phyloP scores from a whole-genome alignment of 2,113 vertebrate genomes.

The Rhombomys opimus region DNA sequence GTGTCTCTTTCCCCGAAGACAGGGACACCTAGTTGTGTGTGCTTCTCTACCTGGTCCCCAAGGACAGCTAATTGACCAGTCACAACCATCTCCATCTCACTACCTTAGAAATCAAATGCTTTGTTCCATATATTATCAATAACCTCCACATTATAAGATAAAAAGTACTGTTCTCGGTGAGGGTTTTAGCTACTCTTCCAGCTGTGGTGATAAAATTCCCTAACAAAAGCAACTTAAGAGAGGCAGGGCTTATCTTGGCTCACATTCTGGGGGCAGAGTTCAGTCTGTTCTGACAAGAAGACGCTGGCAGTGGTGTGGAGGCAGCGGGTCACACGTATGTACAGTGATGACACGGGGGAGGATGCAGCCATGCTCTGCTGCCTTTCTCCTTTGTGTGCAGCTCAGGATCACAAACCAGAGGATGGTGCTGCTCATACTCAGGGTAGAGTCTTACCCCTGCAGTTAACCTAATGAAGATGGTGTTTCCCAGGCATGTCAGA shows the following conservation, averaged over 20 bases:
- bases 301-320: neutral
- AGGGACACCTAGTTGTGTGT: neutral
- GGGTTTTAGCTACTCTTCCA: neutral
- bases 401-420: neutral
- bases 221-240: neutral
- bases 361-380: too few relatives aligned
- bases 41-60: neutral
- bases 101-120: neutral
- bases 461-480: neutral
- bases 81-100: neutral
- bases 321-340: neutral
- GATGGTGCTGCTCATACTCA: neutral
- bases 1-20: neutral
- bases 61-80: neutral
- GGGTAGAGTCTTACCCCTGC: too few relatives aligned
- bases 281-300: neutral
- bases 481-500: neutral
- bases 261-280: rapidly evolving
- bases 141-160: neutral
- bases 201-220: too few relatives aligned
- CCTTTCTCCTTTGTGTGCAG: neutral
- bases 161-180: neutral
- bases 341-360: neutral
- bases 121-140: neutral
- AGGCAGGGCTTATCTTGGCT: neutral